Conservation (phyloP, 2,888 invertebrate genomes). For the Lapara coniferarum region DNA sequence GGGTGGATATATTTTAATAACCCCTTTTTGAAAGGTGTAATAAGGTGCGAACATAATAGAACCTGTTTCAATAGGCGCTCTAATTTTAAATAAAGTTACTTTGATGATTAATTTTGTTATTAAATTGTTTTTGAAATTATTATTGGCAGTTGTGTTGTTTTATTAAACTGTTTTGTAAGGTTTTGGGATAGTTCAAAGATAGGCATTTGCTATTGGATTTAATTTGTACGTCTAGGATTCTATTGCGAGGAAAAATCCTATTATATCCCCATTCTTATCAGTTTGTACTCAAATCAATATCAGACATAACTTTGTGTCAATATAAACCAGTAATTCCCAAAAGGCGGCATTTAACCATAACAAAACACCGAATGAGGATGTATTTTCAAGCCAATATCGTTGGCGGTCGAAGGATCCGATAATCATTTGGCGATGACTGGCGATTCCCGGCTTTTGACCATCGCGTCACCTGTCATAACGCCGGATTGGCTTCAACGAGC, state of each 20-base stretch:
- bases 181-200: too few relatives aligned
- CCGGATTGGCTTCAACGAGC: constrained; percentile 62
- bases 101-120: constrained; percentile 30
- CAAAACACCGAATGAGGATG: constrained; percentile 36
- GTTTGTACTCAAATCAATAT: too few relatives aligned
- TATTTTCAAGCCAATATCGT: constrained; percentile 54
- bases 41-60: constrained; percentile 33
- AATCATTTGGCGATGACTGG: constrained; percentile 75
- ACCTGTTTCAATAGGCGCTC: constrained; percentile 40
- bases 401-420: constrained; percentile 59
- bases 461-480: constrained; percentile 74
- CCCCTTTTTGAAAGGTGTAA: constrained; percentile 44
- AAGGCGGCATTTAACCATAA: not conserved
- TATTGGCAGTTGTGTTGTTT: too few relatives aligned
- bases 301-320: too few relatives aligned
- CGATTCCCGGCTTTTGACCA: constrained; percentile 57
- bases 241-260: too few relatives aligned
- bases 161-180: too few relatives aligned
- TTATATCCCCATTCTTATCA: not conserved
- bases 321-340: not conserved
- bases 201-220: too few relatives aligned
- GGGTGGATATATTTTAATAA: constrained; percentile 24
- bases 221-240: too few relatives aligned
- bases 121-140: not conserved
- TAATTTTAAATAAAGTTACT: constrained; percentile 46